phyloP scores from a whole-genome alignment of 2,797 vertebrate genomes.

The Spea hammondii region DNA sequence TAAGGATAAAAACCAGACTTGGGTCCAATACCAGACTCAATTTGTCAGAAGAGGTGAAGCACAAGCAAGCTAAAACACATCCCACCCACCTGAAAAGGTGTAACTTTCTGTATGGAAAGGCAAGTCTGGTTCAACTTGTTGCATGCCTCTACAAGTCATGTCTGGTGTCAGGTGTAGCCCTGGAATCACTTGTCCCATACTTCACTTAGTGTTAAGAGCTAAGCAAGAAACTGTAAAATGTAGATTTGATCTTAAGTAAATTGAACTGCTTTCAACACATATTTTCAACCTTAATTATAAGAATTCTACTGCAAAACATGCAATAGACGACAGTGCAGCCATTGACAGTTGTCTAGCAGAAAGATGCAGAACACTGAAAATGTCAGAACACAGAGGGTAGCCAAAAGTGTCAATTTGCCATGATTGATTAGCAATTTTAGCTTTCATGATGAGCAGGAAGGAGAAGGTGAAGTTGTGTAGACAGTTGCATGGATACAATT shows the following conservation, averaged over 20 bases:
- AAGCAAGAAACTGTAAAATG: not conserved
- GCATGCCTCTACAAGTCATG: too few relatives aligned
- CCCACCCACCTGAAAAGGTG: too few relatives aligned
- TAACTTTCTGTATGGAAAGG: too few relatives aligned
- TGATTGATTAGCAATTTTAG: constrained; percentile 18
- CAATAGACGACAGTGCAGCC: not conserved
- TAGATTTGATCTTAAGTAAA: not conserved
- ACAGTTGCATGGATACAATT: constrained; percentile 1
- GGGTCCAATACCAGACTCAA: too few relatives aligned
- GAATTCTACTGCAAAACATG: not conserved
- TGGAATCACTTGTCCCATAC: too few relatives aligned
- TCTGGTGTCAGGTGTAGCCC: too few relatives aligned
- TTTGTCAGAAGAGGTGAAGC: too few relatives aligned
- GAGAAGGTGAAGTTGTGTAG: not conserved
- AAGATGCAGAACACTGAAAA: constrained; percentile 6
- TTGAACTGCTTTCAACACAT: not conserved
- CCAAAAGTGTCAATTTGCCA: not conserved
- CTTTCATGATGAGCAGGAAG: constrained; percentile 12
- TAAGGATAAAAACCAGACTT: too few relatives aligned
- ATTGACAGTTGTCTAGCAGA: not conserved
- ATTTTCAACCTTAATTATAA: not conserved
- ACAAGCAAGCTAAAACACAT: too few relatives aligned
- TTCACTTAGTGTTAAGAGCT: not conserved
- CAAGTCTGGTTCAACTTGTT: too few relatives aligned
- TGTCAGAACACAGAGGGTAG: constrained; percentile 2